phyloP scores from a whole-genome alignment of 2,888 invertebrate species.

The Notodonta ziczac region DNA sequence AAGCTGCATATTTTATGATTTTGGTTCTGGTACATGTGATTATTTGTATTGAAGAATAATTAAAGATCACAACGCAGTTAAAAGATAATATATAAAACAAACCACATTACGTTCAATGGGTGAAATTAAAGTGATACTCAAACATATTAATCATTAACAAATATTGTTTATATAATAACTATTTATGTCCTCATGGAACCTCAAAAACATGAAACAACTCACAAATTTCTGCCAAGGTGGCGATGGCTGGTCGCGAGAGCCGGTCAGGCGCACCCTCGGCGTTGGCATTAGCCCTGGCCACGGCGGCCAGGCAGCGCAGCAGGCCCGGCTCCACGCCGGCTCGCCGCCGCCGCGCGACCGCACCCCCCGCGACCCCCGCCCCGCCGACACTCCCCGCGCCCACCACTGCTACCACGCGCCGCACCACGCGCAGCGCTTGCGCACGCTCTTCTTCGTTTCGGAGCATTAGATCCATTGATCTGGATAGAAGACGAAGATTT shows the following conservation, averaged over 20 bases:
- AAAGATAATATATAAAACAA: too few species aligned
- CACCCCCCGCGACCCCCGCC: constrained; percentile 81
- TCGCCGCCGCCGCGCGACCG: constrained; percentile 85
- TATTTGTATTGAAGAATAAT: too few species aligned
- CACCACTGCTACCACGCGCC: constrained; percentile 78
- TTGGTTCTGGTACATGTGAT: neutral
- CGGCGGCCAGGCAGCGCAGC: constrained; percentile 91
- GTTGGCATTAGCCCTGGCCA: constrained; percentile 89
- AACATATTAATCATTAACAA: too few species aligned
- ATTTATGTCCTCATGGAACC: too few species aligned
- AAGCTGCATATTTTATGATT: neutral
- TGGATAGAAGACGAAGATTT: constrained; percentile 44
- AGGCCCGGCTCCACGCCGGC: constrained; percentile 89
- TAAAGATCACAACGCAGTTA: too few species aligned
- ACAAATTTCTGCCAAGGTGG: constrained; percentile 95
- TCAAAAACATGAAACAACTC: constrained; percentile 42
- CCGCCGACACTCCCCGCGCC: constrained; percentile 86
- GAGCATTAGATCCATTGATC: constrained; percentile 94
- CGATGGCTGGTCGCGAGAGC: constrained; percentile 92
- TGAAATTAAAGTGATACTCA: too few species aligned
- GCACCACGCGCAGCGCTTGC: constrained; percentile 94
- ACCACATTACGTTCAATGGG: too few species aligned
- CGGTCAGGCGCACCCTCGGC: constrained; percentile 90
- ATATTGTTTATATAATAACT: too few species aligned
- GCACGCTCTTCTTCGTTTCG: constrained; percentile 96